Percentiles rank a stretch among this genome's conserved stretches.
Evolutionary conservation across 1,140 invertebrate species (phyloP).

Genomic region (Drosophila persimilis): DNA sequence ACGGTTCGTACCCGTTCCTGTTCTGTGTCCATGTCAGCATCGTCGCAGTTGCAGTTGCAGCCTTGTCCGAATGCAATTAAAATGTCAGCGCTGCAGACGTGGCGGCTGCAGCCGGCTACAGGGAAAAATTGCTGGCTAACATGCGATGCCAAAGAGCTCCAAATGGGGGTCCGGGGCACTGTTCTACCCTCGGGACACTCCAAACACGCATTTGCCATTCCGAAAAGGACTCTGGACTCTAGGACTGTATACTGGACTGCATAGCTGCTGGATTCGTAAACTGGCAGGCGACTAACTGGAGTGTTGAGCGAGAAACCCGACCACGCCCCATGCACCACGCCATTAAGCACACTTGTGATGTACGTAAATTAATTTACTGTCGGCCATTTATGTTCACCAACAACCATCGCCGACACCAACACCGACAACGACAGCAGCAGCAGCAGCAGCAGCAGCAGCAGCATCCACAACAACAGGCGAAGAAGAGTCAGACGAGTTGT

Average conservation of each 20-base stretch:
- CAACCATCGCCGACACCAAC: slow-evolving; percentile 7
- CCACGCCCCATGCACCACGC: slow-evolving; percentile 46
- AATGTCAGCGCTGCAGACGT: slow-evolving; percentile 56
- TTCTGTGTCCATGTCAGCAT: slow-evolving; percentile 16
- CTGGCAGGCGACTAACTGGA: slow-evolving; percentile 6
- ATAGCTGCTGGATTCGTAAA: slow-evolving; percentile 43
- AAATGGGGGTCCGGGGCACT: slow-evolving; percentile 9
- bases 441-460: slow-evolving; percentile 1
- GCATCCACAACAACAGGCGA: slow-evolving; percentile 12
- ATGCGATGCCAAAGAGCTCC: slow-evolving; percentile 44
- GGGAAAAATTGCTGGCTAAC: slow-evolving; percentile 49
- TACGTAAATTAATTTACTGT: slow-evolving; percentile 79
- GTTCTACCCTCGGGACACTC: slow-evolving; percentile 11
- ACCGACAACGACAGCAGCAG: not conserved
- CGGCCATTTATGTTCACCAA: slow-evolving; percentile 62
- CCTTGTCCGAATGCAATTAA: slow-evolving; percentile 72
- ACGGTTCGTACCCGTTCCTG: not conserved
- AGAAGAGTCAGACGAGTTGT: slow-evolving; percentile 45
- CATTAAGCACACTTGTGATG: slow-evolving; percentile 77
- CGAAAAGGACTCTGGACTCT: slow-evolving; percentile 23
- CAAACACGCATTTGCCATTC: slow-evolving; percentile 67
- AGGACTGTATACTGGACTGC: not conserved
- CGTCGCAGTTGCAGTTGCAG: slow-evolving; percentile 31
- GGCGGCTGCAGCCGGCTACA: not conserved
- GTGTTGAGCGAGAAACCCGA: slow-evolving; percentile 16